These are phyloP conservation scores for Enteromius paludinosus DNA, from an alignment of 2,797 vertebrate species.

Conservation along the genomic window DNA sequence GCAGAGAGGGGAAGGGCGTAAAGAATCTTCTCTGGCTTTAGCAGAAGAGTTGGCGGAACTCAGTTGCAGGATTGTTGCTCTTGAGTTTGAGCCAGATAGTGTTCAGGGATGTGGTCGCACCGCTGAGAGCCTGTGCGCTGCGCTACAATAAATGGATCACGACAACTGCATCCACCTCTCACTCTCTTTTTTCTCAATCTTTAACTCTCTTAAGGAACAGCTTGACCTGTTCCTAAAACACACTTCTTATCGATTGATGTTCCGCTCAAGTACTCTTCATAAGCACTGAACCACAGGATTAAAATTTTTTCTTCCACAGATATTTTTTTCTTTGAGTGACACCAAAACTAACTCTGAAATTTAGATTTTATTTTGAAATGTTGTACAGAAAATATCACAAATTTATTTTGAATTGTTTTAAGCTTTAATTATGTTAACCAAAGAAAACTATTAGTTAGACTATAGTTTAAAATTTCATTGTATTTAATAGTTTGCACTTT, in stretches of 20 bases:
- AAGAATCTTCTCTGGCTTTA: constrained; percentile 71
- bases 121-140: not conserved
- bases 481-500: fast-evolving
- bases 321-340: too few relatives aligned
- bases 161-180: constrained; percentile 27
- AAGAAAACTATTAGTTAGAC: too few relatives aligned
- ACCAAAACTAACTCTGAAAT: too few relatives aligned
- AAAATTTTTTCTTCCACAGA: too few relatives aligned
- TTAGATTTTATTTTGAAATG: too few relatives aligned
- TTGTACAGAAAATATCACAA: too few relatives aligned
- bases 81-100: constrained; percentile 69
- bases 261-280: not conserved
- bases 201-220: constrained; percentile 1
- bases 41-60: constrained; percentile 65
- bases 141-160: constrained; percentile 45
- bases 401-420: too few relatives aligned
- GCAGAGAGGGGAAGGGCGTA: constrained; percentile 55
- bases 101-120: constrained; percentile 65
- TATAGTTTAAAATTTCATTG: fast-evolving
- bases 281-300: not conserved
- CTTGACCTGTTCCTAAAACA: constrained; percentile 23
- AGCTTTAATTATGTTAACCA: too few relatives aligned
- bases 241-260: constrained; percentile 12
- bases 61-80: constrained; percentile 70
- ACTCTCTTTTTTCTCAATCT: not conserved